Percentiles rank a stretch among this genome's conserved stretches.
Conservation (phyloP, 2,888 invertebrate species). For the Eupithecia dodoneata region DNA sequence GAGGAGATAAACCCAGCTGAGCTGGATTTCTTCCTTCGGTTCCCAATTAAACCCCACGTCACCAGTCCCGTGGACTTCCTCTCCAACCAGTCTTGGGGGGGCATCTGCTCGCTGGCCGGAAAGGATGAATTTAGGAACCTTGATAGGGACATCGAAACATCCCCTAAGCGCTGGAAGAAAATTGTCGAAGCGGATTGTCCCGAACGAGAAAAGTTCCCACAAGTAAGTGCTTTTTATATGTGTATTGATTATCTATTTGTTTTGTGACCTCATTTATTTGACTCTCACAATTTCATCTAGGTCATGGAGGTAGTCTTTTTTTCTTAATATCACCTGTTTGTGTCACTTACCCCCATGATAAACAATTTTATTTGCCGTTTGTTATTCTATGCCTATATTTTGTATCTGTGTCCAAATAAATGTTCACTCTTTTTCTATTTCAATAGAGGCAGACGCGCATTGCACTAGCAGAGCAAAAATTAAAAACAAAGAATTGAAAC, state of each 20-base stretch:
- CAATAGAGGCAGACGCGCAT: not conserved
- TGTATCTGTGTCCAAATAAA: too few species aligned
- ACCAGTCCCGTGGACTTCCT: constrained; percentile 98
- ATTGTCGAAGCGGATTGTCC: constrained; percentile 97
- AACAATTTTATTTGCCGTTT: too few species aligned
- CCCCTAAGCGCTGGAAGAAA: constrained; percentile 98
- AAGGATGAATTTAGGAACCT: constrained; percentile 97
- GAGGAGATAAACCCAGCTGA: constrained; percentile 94
- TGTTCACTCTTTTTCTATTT: too few species aligned
- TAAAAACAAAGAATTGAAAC: too few species aligned
- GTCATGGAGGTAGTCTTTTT: too few species aligned
- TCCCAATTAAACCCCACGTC: constrained; percentile 96
- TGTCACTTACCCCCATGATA: too few species aligned
- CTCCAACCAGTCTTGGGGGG: constrained; percentile 96
- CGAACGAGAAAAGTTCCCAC: constrained; percentile 98
- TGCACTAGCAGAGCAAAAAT: too few species aligned
- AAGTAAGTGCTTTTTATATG: constrained; percentile 67
- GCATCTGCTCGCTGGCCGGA: constrained; percentile 94
- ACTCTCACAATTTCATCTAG: too few species aligned
- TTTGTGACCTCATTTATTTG: not conserved
- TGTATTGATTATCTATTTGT: not conserved
- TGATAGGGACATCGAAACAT: constrained; percentile 97
- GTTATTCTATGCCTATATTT: too few species aligned
- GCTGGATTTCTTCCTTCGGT: constrained; percentile 95
- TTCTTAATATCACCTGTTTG: too few species aligned